Percentiles rank a stretch among this genome's conserved stretches.
Conservation (phyloP, 2,888 invertebrate species). For the Drosophila helvetica region DNA sequence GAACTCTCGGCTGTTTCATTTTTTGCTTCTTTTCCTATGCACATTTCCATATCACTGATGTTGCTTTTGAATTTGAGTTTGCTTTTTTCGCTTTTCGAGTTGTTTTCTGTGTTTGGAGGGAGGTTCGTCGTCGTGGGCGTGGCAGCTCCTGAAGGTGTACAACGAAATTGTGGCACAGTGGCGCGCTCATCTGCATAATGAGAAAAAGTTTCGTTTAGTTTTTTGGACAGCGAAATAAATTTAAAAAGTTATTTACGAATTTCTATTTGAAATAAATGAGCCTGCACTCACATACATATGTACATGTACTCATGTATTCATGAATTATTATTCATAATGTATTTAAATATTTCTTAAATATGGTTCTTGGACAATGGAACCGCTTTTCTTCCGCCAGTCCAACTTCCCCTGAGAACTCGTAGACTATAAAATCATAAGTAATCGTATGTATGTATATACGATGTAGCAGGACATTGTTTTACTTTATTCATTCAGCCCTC, state of each 20-base stretch:
- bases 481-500: too few relatives aligned
- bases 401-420: too few relatives aligned
- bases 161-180: slow-evolving; percentile 54
- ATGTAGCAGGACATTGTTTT: too few relatives aligned
- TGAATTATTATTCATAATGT: too few relatives aligned
- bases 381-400: too few relatives aligned
- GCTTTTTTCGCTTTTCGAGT: slow-evolving; percentile 19
- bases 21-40: slow-evolving; percentile 76
- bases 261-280: background rate
- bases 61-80: slow-evolving; percentile 38
- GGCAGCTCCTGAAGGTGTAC: slow-evolving; percentile 59
- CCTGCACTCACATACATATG: too few relatives aligned
- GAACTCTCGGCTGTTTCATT: slow-evolving; percentile 60
- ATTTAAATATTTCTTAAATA: too few relatives aligned
- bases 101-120: slow-evolving; percentile 4
- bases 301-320: too few relatives aligned
- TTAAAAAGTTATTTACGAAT: slow-evolving; percentile 8
- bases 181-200: slow-evolving; percentile 66
- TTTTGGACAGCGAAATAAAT: slow-evolving; percentile 12
- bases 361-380: too few relatives aligned
- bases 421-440: too few relatives aligned
- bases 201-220: slow-evolving; percentile 56
- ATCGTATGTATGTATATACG: too few relatives aligned
- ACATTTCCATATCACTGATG: slow-evolving; percentile 72
- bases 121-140: slow-evolving; percentile 58